Conservation (phyloP, 2,797 vertebrate species). For the Dryobates pubescens region DNA sequence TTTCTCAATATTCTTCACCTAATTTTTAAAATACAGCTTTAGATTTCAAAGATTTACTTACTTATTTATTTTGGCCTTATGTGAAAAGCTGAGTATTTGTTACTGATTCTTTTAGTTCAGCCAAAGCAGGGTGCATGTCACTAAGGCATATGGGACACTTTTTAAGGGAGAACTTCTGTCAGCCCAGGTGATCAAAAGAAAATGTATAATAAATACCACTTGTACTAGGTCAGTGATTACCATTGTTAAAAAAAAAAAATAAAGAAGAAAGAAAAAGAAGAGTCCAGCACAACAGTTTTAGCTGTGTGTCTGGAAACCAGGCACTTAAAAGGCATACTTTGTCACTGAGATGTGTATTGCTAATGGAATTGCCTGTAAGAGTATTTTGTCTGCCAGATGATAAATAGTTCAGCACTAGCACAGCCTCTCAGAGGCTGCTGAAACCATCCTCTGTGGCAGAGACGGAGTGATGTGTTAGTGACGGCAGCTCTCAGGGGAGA, state of each 20-base stretch:
- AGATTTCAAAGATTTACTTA: neutral
- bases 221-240: neutral
- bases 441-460: neutral
- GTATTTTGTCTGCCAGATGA: neutral
- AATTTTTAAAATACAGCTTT: neutral
- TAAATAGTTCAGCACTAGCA: neutral
- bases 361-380: conserved; percentile 1
- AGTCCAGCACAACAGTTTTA: neutral
- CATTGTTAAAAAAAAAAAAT: neutral
- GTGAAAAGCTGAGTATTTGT: neutral
- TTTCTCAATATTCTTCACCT: neutral
- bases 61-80: neutral
- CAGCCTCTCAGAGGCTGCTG: neutral
- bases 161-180: neutral
- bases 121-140: neutral
- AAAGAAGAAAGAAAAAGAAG: neutral
- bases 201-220: neutral
- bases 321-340: neutral
- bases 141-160: neutral
- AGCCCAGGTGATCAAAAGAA: neutral
- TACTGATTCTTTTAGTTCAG: neutral
- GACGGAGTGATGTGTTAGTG: neutral
- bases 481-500: neutral
- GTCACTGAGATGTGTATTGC: neutral
- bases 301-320: neutral